These are phyloP conservation scores for Paraescarpia echinospica DNA, from an alignment of 1,140 invertebrate species.

Conservation along the genomic window DNA sequence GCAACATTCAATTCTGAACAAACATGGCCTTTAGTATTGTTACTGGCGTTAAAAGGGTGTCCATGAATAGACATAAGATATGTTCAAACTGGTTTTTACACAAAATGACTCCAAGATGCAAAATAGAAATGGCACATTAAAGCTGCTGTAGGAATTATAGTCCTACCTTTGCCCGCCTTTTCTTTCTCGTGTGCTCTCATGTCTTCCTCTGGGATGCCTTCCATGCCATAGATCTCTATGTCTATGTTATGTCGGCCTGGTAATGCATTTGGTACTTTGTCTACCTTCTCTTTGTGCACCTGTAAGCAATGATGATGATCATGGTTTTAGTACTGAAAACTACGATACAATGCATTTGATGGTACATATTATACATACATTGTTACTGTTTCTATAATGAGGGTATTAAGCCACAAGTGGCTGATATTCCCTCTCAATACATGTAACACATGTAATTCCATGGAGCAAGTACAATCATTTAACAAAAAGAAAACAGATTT, in stretches of 20 bases:
- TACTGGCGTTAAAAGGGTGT: too few relatives aligned
- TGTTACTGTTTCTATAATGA: too few relatives aligned
- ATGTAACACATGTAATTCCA: too few relatives aligned
- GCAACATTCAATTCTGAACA: not conserved
- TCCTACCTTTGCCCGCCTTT: conserved; percentile 61
- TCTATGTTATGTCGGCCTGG: conserved; percentile 97
- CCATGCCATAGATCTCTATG: conserved; percentile 99
- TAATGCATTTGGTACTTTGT: conserved; percentile 98
- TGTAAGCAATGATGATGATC: conserved; percentile 60
- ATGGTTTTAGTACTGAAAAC: too few relatives aligned
- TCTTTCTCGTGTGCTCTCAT: conserved; percentile 90
- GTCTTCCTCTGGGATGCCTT: conserved; percentile 96
- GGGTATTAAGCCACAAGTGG: too few relatives aligned
- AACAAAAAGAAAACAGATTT: too few relatives aligned
- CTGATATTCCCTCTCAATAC: too few relatives aligned
- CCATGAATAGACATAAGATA: too few relatives aligned
- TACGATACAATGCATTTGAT: too few relatives aligned
- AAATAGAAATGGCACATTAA: not conserved
- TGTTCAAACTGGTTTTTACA: not conserved
- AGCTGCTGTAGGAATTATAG: too few relatives aligned
- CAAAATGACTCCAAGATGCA: not conserved
- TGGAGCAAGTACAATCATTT: too few relatives aligned
- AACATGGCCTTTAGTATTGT: not conserved
- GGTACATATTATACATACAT: too few relatives aligned
- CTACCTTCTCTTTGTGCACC: conserved; percentile 99